A percentile compares a stretch with the other conserved stretches of the same genome.
Conservation (phyloP, 2,888 invertebrate genomes). For the Andrena chrysosceles region DNA sequence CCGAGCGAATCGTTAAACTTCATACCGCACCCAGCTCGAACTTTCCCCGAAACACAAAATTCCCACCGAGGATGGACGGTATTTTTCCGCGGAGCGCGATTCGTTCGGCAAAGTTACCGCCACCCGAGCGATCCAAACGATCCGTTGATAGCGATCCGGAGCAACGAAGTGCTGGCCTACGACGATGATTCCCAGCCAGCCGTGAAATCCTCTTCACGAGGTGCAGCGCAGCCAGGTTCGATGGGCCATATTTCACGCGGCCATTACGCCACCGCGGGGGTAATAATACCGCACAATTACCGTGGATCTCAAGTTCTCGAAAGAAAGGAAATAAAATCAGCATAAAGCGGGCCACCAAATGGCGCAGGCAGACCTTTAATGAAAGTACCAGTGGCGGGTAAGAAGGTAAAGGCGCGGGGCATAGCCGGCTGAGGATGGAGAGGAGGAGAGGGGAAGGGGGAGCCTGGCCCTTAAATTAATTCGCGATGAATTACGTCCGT, state of each 20-base stretch:
- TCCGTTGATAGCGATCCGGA: slow-evolving; percentile 17
- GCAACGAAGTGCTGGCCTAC: slow-evolving; percentile 15
- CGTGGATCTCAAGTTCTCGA: slow-evolving; percentile 82
- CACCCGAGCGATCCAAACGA: neutral
- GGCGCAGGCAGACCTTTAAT: slow-evolving; percentile 84
- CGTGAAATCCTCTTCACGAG: slow-evolving; percentile 73
- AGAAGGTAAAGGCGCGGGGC: slow-evolving; percentile 69
- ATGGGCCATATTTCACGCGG: slow-evolving; percentile 81
- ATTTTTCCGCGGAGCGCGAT: neutral
- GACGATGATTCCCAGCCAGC: slow-evolving; percentile 60
- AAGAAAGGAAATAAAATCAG: slow-evolving; percentile 85
- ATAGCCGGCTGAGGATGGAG: slow-evolving; percentile 1
- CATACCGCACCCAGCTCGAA: neutral
- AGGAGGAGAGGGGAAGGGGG: slow-evolving; percentile 3
- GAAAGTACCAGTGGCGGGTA: slow-evolving; percentile 81
- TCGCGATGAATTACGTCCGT: slow-evolving; percentile 85
- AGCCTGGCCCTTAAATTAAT: slow-evolving; percentile 84
- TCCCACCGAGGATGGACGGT: neutral
- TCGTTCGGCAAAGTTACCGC: neutral
- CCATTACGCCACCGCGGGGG: slow-evolving; percentile 77
- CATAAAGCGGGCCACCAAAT: slow-evolving; percentile 84
- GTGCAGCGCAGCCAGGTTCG: slow-evolving; percentile 70
- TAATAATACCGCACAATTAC: slow-evolving; percentile 84
- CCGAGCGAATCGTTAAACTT: too few species aligned
- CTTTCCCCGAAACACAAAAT: neutral